These are phyloP conservation scores for Nettapus auritus DNA, from an alignment of 2,113 vertebrate genomes.

Conservation along the genomic window DNA sequence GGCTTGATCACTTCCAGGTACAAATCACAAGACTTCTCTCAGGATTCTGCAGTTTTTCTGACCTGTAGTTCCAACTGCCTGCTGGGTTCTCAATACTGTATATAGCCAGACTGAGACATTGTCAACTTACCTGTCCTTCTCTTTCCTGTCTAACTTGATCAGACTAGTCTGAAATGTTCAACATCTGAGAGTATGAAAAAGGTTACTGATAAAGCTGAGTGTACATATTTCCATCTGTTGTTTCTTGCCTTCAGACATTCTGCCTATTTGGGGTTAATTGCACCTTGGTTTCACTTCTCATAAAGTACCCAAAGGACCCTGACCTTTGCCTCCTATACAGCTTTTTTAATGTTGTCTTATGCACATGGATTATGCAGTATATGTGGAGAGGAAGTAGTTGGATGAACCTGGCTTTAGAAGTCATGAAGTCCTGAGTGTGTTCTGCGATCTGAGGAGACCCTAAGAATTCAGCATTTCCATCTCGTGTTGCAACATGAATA, in stretches of 20 bases:
- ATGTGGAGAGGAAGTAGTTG: conserved; percentile 43
- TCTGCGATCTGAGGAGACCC: background rate
- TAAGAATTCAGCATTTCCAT: conserved; percentile 45
- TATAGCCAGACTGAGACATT: background rate
- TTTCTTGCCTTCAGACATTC: background rate
- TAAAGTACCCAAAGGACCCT: conserved; percentile 18
- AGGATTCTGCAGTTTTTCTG: background rate
- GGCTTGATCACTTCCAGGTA: background rate
- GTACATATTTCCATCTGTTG: background rate
- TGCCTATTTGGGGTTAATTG: conserved; percentile 17
- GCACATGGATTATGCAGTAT: conserved; percentile 35
- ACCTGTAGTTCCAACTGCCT: background rate
- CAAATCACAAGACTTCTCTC: background rate
- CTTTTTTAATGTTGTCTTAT: conserved; percentile 28
- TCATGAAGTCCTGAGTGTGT: conserved; percentile 34
- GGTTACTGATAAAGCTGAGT: conserved; percentile 2
- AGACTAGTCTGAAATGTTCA: background rate
- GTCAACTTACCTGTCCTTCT: background rate
- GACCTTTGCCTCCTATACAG: conserved; percentile 29
- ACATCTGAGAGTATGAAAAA: background rate
- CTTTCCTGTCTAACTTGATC: background rate
- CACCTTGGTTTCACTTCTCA: conserved; percentile 14
- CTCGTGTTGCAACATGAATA: conserved; percentile 27
- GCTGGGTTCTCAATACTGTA: background rate
- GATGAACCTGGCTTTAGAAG: conserved; percentile 36